A percentile compares a stretch with the other conserved stretches of the same genome.
phyloP scores from a whole-genome alignment of 2,888 invertebrate genomes.

The Busseola fusca region DNA sequence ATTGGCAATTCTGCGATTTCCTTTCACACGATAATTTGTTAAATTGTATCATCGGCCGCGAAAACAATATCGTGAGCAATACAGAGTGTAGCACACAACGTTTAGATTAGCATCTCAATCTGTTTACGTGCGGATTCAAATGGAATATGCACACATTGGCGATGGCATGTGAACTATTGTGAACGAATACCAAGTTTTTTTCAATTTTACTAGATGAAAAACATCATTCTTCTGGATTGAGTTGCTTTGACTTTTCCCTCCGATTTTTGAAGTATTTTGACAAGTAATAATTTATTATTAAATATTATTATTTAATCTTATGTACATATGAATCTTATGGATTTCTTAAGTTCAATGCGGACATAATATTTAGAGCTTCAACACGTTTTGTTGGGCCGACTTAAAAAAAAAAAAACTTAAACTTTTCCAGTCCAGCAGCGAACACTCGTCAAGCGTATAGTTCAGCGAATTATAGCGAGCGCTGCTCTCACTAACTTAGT shows the following conservation, averaged over 20 bases:
- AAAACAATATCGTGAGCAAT: conserved; percentile 34
- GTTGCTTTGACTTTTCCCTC: not conserved
- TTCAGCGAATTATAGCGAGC: not conserved
- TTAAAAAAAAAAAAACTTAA: too few relatives aligned
- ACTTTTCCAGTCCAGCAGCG: too few relatives aligned
- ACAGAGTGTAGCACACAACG: conserved; percentile 18
- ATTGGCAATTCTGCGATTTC: conserved; percentile 49
- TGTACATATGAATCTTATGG: not conserved
- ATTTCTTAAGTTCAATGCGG: not conserved
- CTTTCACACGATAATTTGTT: conserved; percentile 55
- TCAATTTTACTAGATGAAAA: not conserved
- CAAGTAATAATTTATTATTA: not conserved
- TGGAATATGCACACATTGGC: not conserved
- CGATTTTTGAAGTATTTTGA: not conserved
- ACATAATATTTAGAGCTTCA: not conserved
- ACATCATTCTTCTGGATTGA: not conserved
- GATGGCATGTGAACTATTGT: not conserved
- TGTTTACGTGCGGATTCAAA: conserved; percentile 38
- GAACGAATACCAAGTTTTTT: not conserved
- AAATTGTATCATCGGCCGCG: conserved; percentile 45
- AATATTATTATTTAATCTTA: too few relatives aligned
- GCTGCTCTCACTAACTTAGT: not conserved
- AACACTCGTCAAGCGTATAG: not conserved
- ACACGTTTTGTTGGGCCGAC: not conserved
- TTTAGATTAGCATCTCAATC: conserved; percentile 44